Conservation (phyloP, 2,113 vertebrate genomes). For the Gymnobelideus leadbeateri region DNA sequence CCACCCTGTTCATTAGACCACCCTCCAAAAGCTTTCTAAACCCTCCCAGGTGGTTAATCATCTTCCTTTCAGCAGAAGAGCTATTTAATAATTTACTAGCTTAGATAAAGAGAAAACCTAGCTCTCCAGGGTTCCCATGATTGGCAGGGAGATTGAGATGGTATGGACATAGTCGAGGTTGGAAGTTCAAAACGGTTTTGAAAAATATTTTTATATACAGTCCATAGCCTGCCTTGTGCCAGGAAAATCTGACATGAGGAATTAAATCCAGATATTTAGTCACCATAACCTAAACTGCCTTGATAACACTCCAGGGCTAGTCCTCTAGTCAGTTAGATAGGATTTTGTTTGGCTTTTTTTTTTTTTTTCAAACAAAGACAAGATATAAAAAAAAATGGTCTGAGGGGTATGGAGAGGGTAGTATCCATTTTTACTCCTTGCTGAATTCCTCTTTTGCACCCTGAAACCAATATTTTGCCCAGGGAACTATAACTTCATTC, state of each 20-base stretch:
- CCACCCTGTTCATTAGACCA: constrained; percentile 26
- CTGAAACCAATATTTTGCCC: constrained; percentile 3
- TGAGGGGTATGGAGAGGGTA: constrained; percentile 43
- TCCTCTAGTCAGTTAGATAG: neutral
- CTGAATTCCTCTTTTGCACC: constrained; percentile 30
- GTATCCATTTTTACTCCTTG: constrained; percentile 14
- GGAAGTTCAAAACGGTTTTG: constrained; percentile 54
- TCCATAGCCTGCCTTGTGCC: constrained; percentile 15
- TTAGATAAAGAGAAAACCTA: constrained; percentile 77
- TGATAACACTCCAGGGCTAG: constrained; percentile 20
- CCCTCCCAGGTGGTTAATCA: constrained; percentile 69
- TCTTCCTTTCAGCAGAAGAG: constrained; percentile 73
- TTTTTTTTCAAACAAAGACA: constrained; percentile 27
- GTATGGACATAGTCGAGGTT: constrained; percentile 49
- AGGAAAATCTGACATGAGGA: constrained; percentile 60
- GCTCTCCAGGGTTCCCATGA: constrained; percentile 57
- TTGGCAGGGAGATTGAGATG: constrained; percentile 67
- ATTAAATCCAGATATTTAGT: constrained; percentile 53
- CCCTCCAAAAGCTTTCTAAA: constrained; percentile 55
- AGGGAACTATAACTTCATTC: neutral
- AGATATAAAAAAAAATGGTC: constrained; percentile 44
- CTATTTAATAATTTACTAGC: constrained; percentile 77
- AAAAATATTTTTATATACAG: constrained; percentile 35
- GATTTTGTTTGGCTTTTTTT: neutral
- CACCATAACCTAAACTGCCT: constrained; percentile 32